These are phyloP conservation scores for Beroe forskalii DNA, from an alignment of 37 sponge, comb jelly and placozoan species.

Conservation along the genomic window DNA sequence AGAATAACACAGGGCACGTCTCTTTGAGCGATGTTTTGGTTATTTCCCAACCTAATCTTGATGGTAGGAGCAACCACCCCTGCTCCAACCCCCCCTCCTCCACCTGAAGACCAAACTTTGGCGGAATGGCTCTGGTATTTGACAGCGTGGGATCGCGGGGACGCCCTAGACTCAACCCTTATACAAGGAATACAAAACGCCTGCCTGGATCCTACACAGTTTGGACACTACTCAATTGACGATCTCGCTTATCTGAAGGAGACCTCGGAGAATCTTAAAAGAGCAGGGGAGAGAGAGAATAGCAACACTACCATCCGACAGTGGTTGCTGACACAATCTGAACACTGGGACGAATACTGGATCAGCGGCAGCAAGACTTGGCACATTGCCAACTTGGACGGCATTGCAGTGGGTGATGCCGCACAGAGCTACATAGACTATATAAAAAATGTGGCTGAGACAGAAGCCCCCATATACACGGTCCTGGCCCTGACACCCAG, in stretches of 20 bases:
- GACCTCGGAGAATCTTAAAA: background rate
- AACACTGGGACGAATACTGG: background rate
- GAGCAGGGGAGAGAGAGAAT: background rate
- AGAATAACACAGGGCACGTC: too few species aligned
- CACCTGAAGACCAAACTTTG: background rate
- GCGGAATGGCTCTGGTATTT: background rate
- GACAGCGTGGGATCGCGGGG: background rate
- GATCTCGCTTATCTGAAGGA: background rate
- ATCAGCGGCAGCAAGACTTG: background rate
- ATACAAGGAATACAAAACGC: background rate
- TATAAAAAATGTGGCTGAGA: background rate
- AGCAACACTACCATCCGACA: background rate
- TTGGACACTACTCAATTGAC: background rate
- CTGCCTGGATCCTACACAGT: constrained; percentile 9
- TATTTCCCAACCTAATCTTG: too few species aligned
- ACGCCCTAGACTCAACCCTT: constrained; percentile 1
- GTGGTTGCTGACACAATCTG: background rate
- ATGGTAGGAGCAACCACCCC: too few species aligned
- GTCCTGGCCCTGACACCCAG: background rate
- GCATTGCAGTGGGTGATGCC: background rate
- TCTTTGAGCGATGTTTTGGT: too few species aligned
- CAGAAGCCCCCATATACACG: background rate
- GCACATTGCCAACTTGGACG: background rate
- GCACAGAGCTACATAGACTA: background rate
- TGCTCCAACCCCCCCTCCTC: too few species aligned